Evolutionary conservation across 2,888 invertebrate genomes (phyloP), one percentile per base, ranked within the genome.

Genomic region (Operophtera brumata): DNA sequence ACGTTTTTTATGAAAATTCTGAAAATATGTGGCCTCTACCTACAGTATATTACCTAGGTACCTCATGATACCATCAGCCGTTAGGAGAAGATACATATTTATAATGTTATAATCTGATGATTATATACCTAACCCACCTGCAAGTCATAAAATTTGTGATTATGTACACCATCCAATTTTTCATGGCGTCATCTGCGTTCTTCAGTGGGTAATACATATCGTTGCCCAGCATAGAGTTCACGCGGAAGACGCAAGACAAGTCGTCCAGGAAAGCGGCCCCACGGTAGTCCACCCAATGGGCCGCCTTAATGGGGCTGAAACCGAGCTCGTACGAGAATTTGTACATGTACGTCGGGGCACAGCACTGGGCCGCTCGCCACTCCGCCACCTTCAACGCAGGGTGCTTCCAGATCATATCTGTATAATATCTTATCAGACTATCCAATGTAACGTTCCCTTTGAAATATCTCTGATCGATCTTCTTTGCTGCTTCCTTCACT

Each of bases 231-330:
- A 71, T 37, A 1, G 69, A 65, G 55, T 74, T 73, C 1, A 58
- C 54, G 10, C 66, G 59, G 43, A 91, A 91, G 2, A 91, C 62
- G 44, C 84, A 86, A 0, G 84, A 80, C 66, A 90, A 65, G 62
- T 91, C 91, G 60, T 91, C 91, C 6, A 84, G 80, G 47, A 91
- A 91, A 4, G 62, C 53, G 0, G 54, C 47, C 14, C 87, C 89
- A 2, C 78, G 73, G n/a, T 86, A 66, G 39, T 80, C 42, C 11
- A 67, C 20, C 11, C 50, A 58, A 1, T 65, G 50, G 2, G 48
- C 69, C 3, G 47, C 71, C 61, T 86, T 85, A 20, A 90, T 77
- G 0, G 84, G 62, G 1, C 82, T 90, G 55, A 79, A 64, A 1
- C 82, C 74, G 1, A 81, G 80, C 14, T 86, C 83, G 47, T 86